Evolutionary conservation across 30 jellyfish, hydroid and myxozoan species (phyloP).

Genomic region (Clytia hemisphaerica): DNA sequence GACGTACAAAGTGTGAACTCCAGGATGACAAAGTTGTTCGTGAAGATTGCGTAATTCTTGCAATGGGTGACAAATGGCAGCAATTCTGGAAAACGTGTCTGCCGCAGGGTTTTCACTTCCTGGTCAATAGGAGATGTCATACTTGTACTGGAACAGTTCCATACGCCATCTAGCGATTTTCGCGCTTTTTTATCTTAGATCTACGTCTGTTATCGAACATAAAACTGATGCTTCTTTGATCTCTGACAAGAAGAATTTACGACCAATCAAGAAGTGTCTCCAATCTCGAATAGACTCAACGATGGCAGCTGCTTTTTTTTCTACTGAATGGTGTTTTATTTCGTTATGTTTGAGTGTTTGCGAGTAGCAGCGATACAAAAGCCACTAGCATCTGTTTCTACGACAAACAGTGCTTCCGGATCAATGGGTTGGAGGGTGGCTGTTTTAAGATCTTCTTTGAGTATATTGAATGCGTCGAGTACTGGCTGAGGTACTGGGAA

Average conservation of each 20-base stretch:
- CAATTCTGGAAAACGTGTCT: too few species aligned
- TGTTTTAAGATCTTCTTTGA: too few species aligned
- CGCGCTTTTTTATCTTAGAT: constrained; percentile 55
- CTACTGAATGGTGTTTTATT: constrained; percentile 47
- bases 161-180: constrained; percentile 58
- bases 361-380: too few species aligned
- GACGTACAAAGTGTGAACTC: constrained; percentile 18
- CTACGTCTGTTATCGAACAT: constrained; percentile 45
- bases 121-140: constrained; percentile 50
- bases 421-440: too few species aligned
- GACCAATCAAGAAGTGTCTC: constrained; percentile 42
- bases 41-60: background rate
- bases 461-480: too few species aligned
- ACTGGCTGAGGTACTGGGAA: too few species aligned
- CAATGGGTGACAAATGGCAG: too few species aligned
- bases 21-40: constrained; percentile 46
- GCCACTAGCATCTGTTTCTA: too few species aligned
- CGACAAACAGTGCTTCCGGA: too few species aligned
- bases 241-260: constrained; percentile 49
- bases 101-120: constrained; percentile 68
- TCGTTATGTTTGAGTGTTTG: constrained; percentile 36
- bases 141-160: constrained; percentile 37
- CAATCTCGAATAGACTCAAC: constrained; percentile 57
- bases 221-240: constrained; percentile 43
- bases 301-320: constrained; percentile 67